Percentiles rank a stretch among this genome's conserved stretches.
phyloP scores from a whole-genome alignment of 2,797 vertebrate species.

The Pantherophis vulpinus region DNA sequence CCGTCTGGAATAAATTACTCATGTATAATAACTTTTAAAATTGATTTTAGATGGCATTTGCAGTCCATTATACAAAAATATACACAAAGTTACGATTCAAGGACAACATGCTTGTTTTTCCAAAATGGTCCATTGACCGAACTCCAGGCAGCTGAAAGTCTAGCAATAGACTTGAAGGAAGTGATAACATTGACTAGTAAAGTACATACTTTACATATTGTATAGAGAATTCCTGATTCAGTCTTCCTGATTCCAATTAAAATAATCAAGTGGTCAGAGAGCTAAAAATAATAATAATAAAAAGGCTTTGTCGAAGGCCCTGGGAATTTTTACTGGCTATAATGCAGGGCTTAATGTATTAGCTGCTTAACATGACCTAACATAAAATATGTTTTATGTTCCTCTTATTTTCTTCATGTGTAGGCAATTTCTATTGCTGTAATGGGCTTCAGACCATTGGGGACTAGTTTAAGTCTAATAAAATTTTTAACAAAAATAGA shows the following conservation, averaged over 20 bases:
- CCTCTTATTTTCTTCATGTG: background rate
- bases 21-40: conserved; percentile 59
- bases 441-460: background rate
- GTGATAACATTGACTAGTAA: background rate
- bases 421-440: background rate
- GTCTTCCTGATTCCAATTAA: background rate
- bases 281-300: background rate
- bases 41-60: conserved; percentile 52
- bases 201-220: background rate
- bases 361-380: background rate
- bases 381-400: background rate
- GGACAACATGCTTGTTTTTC: background rate
- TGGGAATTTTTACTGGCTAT: background rate
- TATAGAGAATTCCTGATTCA: background rate
- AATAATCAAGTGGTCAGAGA: background rate
- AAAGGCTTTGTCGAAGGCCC: background rate
- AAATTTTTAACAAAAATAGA: background rate
- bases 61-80: conserved; percentile 22
- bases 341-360: background rate
- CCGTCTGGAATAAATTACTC: conserved; percentile 61
- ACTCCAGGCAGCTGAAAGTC: background rate
- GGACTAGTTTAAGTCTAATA: background rate
- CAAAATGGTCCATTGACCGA: background rate
- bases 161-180: background rate
- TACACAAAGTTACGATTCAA: background rate